Evolutionary conservation across 2,113 vertebrate genomes (phyloP).

Genomic region (Ibidorhyncha struthersii): DNA sequence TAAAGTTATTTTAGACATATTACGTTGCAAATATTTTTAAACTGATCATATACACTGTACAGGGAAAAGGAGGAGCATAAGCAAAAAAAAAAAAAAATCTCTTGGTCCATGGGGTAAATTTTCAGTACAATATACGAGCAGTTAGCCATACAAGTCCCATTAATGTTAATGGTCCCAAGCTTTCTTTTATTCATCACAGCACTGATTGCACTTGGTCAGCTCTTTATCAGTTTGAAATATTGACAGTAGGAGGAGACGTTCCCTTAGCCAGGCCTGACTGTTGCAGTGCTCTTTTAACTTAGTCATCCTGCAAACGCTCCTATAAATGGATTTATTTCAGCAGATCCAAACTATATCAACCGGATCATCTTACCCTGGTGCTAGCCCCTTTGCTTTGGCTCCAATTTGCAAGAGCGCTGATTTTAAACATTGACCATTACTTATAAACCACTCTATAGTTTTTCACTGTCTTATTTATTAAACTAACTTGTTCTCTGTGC

Average conservation of each 20-base stretch:
- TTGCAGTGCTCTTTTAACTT: conserved; percentile 58
- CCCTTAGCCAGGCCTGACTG: conserved; percentile 30
- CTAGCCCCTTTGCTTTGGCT: conserved; percentile 3
- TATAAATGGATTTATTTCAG: conserved; percentile 61
- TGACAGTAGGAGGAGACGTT: conserved; percentile 49
- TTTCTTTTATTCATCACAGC: conserved; percentile 63
- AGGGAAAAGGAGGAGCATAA: not conserved
- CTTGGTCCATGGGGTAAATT: not conserved
- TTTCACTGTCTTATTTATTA: conserved; percentile 14
- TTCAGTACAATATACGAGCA: conserved; percentile 6
- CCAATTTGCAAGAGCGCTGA: conserved; percentile 34
- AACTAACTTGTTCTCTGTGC: not conserved
- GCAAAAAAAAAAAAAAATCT: not conserved
- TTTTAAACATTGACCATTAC: conserved; percentile 49
- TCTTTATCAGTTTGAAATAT: conserved; percentile 70
- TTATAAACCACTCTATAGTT: not conserved
- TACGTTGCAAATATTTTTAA: not conserved
- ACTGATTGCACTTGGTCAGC: conserved; percentile 63
- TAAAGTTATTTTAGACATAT: not conserved
- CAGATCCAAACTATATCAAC: conserved; percentile 46
- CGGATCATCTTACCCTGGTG: not conserved
- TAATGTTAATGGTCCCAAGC: conserved; percentile 64
- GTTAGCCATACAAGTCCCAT: conserved; percentile 57
- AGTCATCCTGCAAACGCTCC: conserved; percentile 47
- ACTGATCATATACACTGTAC: not conserved